phyloP scores from a whole-genome alignment of 35 echinoderm and acorn worm species.

The Ophiothrix spiculata region DNA sequence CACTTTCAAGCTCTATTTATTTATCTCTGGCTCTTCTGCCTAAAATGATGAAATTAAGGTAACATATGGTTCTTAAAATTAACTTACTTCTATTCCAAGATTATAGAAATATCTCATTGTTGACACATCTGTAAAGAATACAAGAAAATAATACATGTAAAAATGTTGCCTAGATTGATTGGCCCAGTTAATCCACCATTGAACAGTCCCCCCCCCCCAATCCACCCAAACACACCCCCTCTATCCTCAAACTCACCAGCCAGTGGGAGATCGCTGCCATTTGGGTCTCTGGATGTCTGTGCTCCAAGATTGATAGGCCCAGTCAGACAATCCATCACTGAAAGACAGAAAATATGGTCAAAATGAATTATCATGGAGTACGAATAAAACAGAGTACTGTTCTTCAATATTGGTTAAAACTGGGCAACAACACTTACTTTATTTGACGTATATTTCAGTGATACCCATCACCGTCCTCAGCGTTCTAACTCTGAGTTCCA shows the following conservation, averaged over 20 bases:
- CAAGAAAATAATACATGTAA: background rate
- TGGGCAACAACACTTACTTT: background rate
- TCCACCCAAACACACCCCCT: background rate
- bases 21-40: background rate
- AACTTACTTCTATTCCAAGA: background rate
- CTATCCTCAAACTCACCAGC: slow-evolving; percentile 8
- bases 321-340: slow-evolving; percentile 57
- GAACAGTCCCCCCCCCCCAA: background rate
- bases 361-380: background rate
- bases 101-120: background rate
- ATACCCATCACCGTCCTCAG: background rate
- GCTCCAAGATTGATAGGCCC: slow-evolving; percentile 49
- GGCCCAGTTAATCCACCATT: background rate
- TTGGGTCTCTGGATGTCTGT: slow-evolving; percentile 43
- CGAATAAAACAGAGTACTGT: background rate
- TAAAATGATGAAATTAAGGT: background rate
- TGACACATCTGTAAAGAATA: background rate
- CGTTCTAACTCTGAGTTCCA: background rate
- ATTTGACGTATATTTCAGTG: background rate
- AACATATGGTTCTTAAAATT: background rate
- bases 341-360: background rate
- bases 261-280: slow-evolving; percentile 51
- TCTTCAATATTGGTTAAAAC: background rate
- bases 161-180: background rate
- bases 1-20: background rate